These are phyloP conservation scores for Lutraria lutraria DNA, from an alignment of 2,888 invertebrate genomes.

Conservation along the genomic window DNA sequence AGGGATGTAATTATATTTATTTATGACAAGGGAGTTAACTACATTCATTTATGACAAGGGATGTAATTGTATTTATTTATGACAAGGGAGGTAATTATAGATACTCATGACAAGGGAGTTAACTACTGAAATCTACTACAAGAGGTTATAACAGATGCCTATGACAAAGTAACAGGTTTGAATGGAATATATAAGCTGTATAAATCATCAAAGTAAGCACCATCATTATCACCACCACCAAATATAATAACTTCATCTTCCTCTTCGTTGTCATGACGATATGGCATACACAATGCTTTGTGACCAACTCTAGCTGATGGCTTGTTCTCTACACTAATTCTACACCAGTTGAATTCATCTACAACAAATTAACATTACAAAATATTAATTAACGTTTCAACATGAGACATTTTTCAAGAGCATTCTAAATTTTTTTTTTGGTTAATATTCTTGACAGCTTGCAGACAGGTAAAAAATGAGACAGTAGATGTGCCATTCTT, in stretches of 20 bases:
- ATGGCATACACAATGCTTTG: slow-evolving; percentile 83
- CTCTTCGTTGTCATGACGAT: slow-evolving; percentile 83
- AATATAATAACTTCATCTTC: slow-evolving; percentile 85
- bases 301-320: slow-evolving; percentile 83
- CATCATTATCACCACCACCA: slow-evolving; percentile 86
- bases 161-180: slow-evolving; percentile 58
- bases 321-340: slow-evolving; percentile 73
- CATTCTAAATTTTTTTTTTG: no score
- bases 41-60: no score
- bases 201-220: slow-evolving; percentile 83
- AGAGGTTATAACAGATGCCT: not conserved
- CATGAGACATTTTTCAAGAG: no score
- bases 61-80: no score
- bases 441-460: no score
- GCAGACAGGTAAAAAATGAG: no score
- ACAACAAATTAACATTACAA: not conserved
- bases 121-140: no score
- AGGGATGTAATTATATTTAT: no score
- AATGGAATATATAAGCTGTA: slow-evolving; percentile 81
- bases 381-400: slow-evolving; percentile 15
- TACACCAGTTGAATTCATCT: slow-evolving; percentile 81
- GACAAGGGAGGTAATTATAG: no score
- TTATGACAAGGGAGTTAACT: no score
- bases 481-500: no score
- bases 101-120: no score